Percentiles rank a stretch among this genome's conserved stretches.
Conservation (phyloP, 2,888 invertebrate species). For the Antheraea yamamai region DNA sequence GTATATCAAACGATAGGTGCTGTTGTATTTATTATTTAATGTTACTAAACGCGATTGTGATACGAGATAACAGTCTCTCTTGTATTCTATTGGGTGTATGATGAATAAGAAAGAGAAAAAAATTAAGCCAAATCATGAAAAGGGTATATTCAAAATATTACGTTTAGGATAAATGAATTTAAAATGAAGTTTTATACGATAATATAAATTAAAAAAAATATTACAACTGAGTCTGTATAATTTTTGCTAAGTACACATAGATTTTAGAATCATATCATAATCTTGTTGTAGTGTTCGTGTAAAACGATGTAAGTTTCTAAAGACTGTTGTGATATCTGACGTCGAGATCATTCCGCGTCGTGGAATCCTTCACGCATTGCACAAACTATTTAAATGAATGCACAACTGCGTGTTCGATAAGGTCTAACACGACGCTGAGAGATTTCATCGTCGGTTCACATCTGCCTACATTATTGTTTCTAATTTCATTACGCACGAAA, state of each 20-base stretch:
- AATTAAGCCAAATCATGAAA: conserved; percentile 78
- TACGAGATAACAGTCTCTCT: conserved; percentile 67
- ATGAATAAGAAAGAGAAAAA: conserved; percentile 34
- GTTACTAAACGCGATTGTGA: conserved; percentile 70
- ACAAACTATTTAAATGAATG: not conserved
- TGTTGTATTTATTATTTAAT: conserved; percentile 75
- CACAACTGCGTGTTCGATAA: not conserved
- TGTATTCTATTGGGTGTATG: conserved; percentile 67
- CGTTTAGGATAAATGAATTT: conserved; percentile 74
- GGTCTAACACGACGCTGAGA: not conserved
- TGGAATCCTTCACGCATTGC: not conserved
- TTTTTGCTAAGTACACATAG: conserved; percentile 74
- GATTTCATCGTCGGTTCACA: not conserved
- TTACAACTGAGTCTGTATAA: conserved; percentile 71
- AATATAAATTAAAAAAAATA: conserved; percentile 49
- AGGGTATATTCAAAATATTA: conserved; percentile 77
- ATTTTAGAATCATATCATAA: conserved; percentile 73
- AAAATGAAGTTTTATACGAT: conserved; percentile 71
- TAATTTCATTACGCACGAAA: not conserved
- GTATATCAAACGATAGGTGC: conserved; percentile 77
- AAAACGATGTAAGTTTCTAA: conserved; percentile 41
- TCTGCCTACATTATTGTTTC: not conserved
- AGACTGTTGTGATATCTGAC: conserved; percentile 12
- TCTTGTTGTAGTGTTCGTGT: conserved; percentile 60
- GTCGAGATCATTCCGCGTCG: not conserved